Base-by-base conservation (phyloP, 2,113 vertebrate species). In the Psophia crepitans region DNA sequence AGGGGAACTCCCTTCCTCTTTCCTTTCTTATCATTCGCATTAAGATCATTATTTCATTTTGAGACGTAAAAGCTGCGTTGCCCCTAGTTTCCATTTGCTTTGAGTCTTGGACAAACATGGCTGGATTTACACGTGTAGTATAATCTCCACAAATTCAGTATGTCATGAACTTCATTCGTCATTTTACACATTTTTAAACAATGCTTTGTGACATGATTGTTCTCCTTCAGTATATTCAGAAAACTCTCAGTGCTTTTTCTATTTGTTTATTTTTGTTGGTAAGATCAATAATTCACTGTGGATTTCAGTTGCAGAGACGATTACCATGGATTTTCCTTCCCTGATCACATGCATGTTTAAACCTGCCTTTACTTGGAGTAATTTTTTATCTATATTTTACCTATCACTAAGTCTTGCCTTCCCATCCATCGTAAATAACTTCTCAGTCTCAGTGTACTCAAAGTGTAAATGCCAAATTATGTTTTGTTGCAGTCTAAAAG, bases 1-100 rank as follows among this genome's bases (percentile, higher is more conserved):
- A 89, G 41, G 87, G 94, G 77, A 96, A 97, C 96, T 87, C 96
- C 96, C 96, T 97, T 97, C 96, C 96, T 94, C 89, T 96, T 95
- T 94, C 80, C 96, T 94, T 95, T 97, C 96, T 97, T 97, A 96
- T 97, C 96, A 44, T 54, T 76, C 2, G 1, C 57, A 73, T 94
- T 97, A 94, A 89, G 81, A 96, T 91, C 91, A 75, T 78, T 56
- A 95, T 89, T 96, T 95, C 84, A 84, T 91, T 95, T 84, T 79
- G 86, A 96, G 74, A 96, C 48, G 84, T 94, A 96, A 96, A 96
- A 96, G 91, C 73, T 82, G 74, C 0, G 1, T 93, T 96, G 84
- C 61, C 93, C 22, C 61, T 89, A 16, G 91, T 96, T 97, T 96
- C 96, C 91, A 95, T 96, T 97, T 97, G 87, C 84, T 93, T 95